phyloP scores from a whole-genome alignment of 2,888 invertebrate genomes.

The Kryphioiulus occultus region DNA sequence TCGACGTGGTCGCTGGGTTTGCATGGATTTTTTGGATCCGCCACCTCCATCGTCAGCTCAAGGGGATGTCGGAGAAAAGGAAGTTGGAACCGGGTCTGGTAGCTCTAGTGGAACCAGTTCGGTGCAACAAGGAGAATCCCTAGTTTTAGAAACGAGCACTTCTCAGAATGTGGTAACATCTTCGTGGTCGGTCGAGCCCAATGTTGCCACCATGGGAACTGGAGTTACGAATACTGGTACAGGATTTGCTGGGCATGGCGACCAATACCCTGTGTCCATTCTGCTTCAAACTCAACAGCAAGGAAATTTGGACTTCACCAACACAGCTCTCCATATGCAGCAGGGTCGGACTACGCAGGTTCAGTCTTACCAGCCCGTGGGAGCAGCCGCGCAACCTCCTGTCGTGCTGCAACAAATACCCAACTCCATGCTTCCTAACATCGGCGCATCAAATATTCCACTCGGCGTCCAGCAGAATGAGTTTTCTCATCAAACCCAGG shows the following conservation, averaged over 20 bases:
- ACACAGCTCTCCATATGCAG: conserved; percentile 55
- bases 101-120: conserved; percentile 61
- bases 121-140: conserved; percentile 58
- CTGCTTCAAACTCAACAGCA: conserved; percentile 51
- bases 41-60: conserved; percentile 64
- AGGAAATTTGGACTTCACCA: conserved; percentile 52
- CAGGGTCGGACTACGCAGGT: conserved; percentile 65
- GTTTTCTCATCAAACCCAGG: conserved; percentile 29
- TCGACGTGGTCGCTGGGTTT: conserved; percentile 90
- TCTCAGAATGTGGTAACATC: conserved; percentile 44
- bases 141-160: conserved; percentile 41
- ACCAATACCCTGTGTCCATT: conserved; percentile 49
- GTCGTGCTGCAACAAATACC: background rate
- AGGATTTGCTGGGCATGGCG: background rate
- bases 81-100: conserved; percentile 45
- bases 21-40: conserved; percentile 92
- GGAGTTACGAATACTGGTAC: background rate
- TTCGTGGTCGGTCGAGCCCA: conserved; percentile 46
- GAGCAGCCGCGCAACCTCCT: background rate
- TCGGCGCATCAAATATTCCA: conserved; percentile 31
- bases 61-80: conserved; percentile 50
- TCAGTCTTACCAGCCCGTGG: conserved; percentile 50
- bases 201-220: background rate
- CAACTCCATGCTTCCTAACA: background rate
- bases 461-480: background rate